Conservation (phyloP, 2,797 vertebrate genomes). For the Calcarius lapponicus region DNA sequence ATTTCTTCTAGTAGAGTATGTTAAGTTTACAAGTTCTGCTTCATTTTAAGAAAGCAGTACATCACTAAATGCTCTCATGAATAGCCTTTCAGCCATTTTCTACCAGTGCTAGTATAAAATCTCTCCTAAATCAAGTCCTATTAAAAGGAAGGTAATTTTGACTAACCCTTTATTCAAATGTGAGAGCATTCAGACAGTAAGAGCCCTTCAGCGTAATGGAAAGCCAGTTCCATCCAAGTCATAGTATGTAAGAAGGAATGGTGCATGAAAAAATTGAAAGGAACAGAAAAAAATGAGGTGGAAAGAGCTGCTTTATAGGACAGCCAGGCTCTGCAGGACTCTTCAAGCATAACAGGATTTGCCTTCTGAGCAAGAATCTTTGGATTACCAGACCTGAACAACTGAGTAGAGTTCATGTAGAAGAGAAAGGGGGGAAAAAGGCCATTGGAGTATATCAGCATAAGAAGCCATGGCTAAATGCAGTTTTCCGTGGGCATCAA, state of each 20-base stretch:
- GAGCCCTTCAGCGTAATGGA: background rate
- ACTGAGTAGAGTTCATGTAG: background rate
- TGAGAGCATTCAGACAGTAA: background rate
- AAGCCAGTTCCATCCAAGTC: background rate
- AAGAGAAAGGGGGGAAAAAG: background rate
- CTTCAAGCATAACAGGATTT: constrained; percentile 43
- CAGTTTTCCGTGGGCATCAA: background rate
- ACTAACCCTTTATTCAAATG: constrained; percentile 10
- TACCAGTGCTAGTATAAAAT: background rate
- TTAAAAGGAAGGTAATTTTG: constrained; percentile 24
- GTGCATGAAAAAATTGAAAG: constrained; percentile 20
- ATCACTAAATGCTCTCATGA: background rate
- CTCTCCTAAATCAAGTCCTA: background rate
- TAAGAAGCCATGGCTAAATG: background rate
- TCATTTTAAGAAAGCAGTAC: background rate
- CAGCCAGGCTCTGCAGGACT: constrained; percentile 5
- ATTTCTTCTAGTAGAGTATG: background rate
- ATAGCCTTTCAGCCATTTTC: background rate
- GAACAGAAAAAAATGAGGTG: constrained; percentile 35
- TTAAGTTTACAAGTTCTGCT: background rate
- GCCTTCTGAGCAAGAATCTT: constrained; percentile 39
- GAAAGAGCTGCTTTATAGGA: constrained; percentile 26
- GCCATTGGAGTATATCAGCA: background rate
- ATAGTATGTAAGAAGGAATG: background rate
- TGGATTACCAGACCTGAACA: constrained; percentile 29